Evolutionary conservation across 2,113 vertebrate species (phyloP), one percentile per base, ranked within the genome.

Genomic region (Semicossyphus pulcher): DNA sequence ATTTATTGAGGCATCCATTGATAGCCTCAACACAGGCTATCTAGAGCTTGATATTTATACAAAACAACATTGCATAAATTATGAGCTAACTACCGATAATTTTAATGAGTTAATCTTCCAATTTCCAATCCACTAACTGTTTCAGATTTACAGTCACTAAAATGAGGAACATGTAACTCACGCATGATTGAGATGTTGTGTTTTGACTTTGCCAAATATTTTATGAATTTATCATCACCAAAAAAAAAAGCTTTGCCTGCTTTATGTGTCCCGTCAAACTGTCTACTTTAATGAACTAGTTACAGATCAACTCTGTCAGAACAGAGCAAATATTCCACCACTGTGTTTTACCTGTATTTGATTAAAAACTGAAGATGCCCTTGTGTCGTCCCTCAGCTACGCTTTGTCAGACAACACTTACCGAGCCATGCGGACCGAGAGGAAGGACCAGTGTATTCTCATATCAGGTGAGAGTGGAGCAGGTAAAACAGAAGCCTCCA

Each of bases 401-500:
- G 96, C 97, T 0, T 86, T 97, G 20, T 96, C 98, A 0, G 98
- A 98, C 91, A 99, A 97, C 21, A 94, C 96, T 0, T 99, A 97
- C 72, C 95, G 97, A 32, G 96, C 96, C 0, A 93, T 99, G 90
- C 93, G 95, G 36, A 98, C 93, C 0, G 95, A 96, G 90, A 93
- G 96, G 84, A 94, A 89, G 86, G 97, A 98, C 72, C 98, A 99
- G 90, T 98, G 97, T 0, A 97, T 99, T 81, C 94, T 99, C 26
- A 99, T 99, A 86, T 98, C 97, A 0, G 97, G 97, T 1, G 98
- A 99, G 92, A 99, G 98, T 0, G 97, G 98, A 3, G 96, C 97
- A 4, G 97, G 98, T 59, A 99, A 99, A 82, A 99, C 97, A 0
- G 97, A 99, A 73, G 95, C 97, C 67, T 98, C 96, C 79, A 99